Conservation (phyloP, 2,888 invertebrate genomes). For the Embidobia sp. region DNA sequence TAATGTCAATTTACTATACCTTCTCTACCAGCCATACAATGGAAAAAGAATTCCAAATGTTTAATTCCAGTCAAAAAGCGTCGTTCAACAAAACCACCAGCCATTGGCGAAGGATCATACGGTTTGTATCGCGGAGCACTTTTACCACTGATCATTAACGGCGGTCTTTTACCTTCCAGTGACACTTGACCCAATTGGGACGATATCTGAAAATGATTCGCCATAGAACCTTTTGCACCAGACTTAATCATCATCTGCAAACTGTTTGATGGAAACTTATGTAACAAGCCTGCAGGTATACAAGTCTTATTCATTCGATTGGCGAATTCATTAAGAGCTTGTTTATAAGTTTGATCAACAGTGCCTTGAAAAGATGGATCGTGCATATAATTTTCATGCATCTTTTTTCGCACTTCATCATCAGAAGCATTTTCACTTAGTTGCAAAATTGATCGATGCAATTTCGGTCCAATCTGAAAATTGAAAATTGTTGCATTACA, state of each 20-base stretch:
- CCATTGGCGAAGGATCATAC: conserved; percentile 93
- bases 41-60: conserved; percentile 99
- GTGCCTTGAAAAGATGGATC: conserved; percentile 90
- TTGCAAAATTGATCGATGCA: conserved; percentile 86
- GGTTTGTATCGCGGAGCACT: conserved; percentile 95
- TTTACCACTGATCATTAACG: conserved; percentile 95
- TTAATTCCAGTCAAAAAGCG: conserved; percentile 99
- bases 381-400: conserved; percentile 87
- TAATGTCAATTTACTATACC: too few species aligned
- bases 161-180: conserved; percentile 98
- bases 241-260: conserved; percentile 99
- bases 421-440: conserved; percentile 84
- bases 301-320: conserved; percentile 95
- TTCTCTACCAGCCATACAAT: conserved; percentile 99
- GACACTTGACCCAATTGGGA: conserved; percentile 99
- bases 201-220: conserved; percentile 99
- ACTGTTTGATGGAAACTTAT: conserved; percentile 96
- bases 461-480: conserved; percentile 70
- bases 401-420: conserved; percentile 85
- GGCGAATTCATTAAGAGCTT: conserved; percentile 89
- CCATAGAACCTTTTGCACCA: conserved; percentile 99
- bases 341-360: conserved; percentile 92
- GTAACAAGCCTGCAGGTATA: conserved; percentile 91
- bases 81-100: conserved; percentile 98
- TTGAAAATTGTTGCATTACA: not conserved